These are phyloP conservation scores for Pomacea canaliculata DNA, from an alignment of 2,888 invertebrate species.

Conservation along the genomic window DNA sequence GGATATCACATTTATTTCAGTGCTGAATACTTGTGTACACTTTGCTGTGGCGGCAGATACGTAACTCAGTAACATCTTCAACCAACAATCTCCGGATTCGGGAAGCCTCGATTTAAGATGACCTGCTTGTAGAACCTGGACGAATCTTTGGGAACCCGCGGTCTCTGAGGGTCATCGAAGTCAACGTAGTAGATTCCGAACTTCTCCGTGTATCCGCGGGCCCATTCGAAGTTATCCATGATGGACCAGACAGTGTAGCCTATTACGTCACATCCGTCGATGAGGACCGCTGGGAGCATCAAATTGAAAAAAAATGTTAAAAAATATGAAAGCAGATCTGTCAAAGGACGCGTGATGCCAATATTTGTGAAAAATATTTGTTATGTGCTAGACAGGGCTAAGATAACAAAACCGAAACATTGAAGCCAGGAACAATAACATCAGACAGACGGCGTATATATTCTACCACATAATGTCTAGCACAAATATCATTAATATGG, in stretches of 20 bases:
- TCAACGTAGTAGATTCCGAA: conserved; percentile 83
- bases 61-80: background rate
- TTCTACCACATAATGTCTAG: no score
- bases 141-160: conserved; percentile 79
- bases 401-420: background rate
- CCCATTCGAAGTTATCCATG: conserved; percentile 88
- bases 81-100: background rate
- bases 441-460: no score
- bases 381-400: no score
- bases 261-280: conserved; percentile 62
- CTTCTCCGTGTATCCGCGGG: conserved; percentile 78
- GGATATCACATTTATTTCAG: no score
- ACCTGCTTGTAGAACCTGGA: conserved; percentile 52
- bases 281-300: conserved; percentile 36
- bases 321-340: background rate
- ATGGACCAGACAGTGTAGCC: conserved; percentile 85
- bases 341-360: no score
- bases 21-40: no score
- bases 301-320: conserved; percentile 12
- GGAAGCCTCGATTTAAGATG: conserved; percentile 47
- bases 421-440: background rate
- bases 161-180: conserved; percentile 77
- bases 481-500: no score
- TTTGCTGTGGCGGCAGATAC: no score
- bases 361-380: no score